phyloP scores from a whole-genome alignment of 2,888 invertebrate genomes.

The Lasioglossum pauxillum region DNA sequence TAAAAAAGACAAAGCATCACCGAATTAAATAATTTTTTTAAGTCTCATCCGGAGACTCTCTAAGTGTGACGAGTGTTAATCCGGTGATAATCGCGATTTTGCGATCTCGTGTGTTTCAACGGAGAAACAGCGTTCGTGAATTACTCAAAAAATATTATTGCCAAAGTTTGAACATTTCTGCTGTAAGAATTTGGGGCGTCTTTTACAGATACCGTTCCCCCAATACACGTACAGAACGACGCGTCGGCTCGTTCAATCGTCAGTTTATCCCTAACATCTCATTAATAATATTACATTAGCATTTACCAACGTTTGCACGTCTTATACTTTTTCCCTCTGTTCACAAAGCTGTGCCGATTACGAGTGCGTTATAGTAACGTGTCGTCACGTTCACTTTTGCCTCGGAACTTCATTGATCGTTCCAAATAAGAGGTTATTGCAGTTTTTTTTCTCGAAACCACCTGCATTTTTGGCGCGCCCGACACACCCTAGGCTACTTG shows the following conservation, averaged over 20 bases:
- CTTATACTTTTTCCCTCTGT: not conserved
- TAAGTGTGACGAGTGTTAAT: not conserved
- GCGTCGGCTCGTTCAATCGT: no score
- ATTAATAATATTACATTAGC: not conserved
- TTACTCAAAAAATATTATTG: not conserved
- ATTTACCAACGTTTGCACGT: not conserved
- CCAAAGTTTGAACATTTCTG: not conserved
- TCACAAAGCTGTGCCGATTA: conserved; percentile 19
- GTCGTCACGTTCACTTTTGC: conserved; percentile 27
- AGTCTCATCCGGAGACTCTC: not conserved
- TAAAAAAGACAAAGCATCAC: not conserved
- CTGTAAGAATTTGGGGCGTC: not conserved
- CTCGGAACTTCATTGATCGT: conserved; percentile 8
- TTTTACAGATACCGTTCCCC: not conserved
- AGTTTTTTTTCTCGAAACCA: conserved; percentile 35
- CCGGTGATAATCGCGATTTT: not conserved
- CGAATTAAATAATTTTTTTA: not conserved
- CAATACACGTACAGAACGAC: no score
- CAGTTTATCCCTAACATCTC: no score
- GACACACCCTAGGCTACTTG: conserved; percentile 21
- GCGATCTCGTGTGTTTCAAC: not conserved
- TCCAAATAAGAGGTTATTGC: conserved; percentile 15
- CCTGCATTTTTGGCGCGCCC: conserved; percentile 27
- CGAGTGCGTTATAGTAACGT: conserved; percentile 16
- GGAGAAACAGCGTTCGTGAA: not conserved